Evolutionary conservation across 2,797 vertebrate species (phyloP), one percentile per base, ranked within the genome.

Genomic region (Lophotriccus pileatus): DNA sequence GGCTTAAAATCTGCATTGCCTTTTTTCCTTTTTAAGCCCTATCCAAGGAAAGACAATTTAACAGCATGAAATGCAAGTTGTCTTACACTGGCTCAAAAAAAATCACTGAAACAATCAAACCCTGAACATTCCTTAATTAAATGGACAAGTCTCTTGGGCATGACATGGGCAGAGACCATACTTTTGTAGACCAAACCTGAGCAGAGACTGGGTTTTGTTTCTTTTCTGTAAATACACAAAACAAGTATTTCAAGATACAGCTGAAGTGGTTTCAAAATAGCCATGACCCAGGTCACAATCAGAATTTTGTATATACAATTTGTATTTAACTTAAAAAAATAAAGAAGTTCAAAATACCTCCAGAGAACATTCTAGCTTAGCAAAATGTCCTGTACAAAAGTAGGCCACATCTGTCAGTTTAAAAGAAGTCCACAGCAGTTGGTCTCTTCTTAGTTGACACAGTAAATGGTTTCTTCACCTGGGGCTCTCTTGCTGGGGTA

Each of bases 361-460:
- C 63, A 95, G 93, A 94, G 89, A 96, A 95, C 94, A 87, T 88
- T 95, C 89, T 93, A 94, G 83, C 81, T 97, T 97, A 96, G 85
- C 88, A 97, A 96, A 95, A 86, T 15, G 62, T 82, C 95, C 93
- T 96, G 79, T 97, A 98, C 89, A 97, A 98, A 98, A 96, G 80
- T 95, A 95, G 94, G 96, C 94, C 95, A 90, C 75, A 67, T 90
- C 49, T 62, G 39, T 58, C 66, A 27, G 43, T 95, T 98, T 96
- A 99, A 95, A 99, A 99, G 90, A 99, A 99, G 96, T 99, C 98
- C 4, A 98, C 69, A 1, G 98, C 98, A 2, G 92, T 76, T 4
- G 98, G 97, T 37, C 98, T 97, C 41, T 95, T 95, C 93, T 96
- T 98, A 7, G 95, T 63, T 7, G 89, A 52, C 21, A 55, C 0